A percentile compares a stretch with the other conserved stretches of the same genome.
These are phyloP conservation scores for Aplysia californica DNA, from an alignment of 1,140 invertebrate species.

Conservation along the genomic window DNA sequence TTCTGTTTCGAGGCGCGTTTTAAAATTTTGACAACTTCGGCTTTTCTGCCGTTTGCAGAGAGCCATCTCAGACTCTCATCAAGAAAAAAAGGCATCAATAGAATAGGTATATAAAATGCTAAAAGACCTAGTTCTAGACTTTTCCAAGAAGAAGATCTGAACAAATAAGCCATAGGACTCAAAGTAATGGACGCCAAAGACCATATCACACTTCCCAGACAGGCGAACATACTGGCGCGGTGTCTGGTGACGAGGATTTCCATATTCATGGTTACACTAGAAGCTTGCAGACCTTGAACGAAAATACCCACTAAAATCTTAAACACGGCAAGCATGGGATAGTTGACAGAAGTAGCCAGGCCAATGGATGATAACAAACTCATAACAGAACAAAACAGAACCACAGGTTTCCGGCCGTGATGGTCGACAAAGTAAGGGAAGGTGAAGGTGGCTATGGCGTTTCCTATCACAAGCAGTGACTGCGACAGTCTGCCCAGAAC, in stretches of 20 bases:
- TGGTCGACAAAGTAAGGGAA: neutral
- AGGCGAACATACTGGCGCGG: neutral
- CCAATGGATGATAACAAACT: constrained; percentile 8
- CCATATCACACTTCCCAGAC: neutral
- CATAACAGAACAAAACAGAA: constrained; percentile 9
- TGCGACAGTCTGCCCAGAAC: neutral
- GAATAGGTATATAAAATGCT: neutral
- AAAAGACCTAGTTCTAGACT: neutral
- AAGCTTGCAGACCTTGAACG: neutral
- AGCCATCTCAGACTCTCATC: constrained; percentile 67
- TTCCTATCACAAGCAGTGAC: neutral
- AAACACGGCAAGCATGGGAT: constrained; percentile 14
- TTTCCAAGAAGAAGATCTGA: neutral
- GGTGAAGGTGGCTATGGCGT: neutral
- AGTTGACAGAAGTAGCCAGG: too few species aligned
- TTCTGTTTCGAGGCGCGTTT: constrained; percentile 57
- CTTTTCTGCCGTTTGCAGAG: constrained; percentile 56
- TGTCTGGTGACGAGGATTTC: neutral
- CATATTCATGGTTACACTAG: constrained; percentile 2
- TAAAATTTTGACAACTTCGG: constrained; percentile 57
- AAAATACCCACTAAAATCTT: constrained; percentile 16
- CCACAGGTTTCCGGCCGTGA: too few species aligned
- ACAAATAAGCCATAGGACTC: neutral
- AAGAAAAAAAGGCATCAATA: neutral
- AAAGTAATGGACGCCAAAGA: neutral